A percentile compares a stretch with the other conserved stretches of the same genome.
phyloP scores from a whole-genome alignment of 2,888 invertebrate genomes.

The Trachelus tabidus region DNA sequence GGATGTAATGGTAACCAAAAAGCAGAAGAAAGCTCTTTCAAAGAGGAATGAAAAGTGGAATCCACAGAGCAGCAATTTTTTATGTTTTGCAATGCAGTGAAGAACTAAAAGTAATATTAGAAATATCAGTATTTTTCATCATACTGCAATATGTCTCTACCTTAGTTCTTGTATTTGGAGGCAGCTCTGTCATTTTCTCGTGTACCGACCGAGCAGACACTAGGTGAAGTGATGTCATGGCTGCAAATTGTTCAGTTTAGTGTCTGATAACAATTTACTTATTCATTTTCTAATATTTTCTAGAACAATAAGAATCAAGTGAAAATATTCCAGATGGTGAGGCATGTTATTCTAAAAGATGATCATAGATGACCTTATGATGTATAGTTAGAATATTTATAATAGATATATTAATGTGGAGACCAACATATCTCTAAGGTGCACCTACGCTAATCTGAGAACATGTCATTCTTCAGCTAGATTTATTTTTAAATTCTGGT shows the following conservation, averaged over 20 bases:
- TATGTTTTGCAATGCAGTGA: not conserved
- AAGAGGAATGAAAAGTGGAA: not conserved
- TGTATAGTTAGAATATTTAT: slow-evolving; percentile 6
- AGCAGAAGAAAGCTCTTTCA: not conserved
- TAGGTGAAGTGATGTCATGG: slow-evolving; percentile 48
- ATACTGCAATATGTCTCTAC: not conserved
- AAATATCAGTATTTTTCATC: not conserved
- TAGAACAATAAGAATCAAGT: slow-evolving; percentile 13
- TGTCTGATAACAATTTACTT: slow-evolving; percentile 32
- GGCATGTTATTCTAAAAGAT: slow-evolving; percentile 1
- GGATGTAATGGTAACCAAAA: not conserved
- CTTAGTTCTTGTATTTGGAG: slow-evolving; percentile 7
- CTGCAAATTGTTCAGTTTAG: slow-evolving; percentile 37
- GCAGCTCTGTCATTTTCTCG: slow-evolving; percentile 37
- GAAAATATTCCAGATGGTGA: slow-evolving; percentile 27
- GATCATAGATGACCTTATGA: slow-evolving; percentile 7
- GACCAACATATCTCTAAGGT: not conserved
- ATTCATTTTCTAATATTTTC: slow-evolving; percentile 24
- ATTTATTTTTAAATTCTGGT: slow-evolving; percentile 3
- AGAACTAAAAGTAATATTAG: not conserved
- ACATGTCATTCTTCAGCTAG: slow-evolving; percentile 8
- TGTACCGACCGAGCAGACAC: slow-evolving; percentile 40
- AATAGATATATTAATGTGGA: not conserved
- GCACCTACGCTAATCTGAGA: slow-evolving; percentile 10
- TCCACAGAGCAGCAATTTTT: not conserved